Conservation (phyloP, 2,797 vertebrate genomes). For the Sphaeramia orbicularis region DNA sequence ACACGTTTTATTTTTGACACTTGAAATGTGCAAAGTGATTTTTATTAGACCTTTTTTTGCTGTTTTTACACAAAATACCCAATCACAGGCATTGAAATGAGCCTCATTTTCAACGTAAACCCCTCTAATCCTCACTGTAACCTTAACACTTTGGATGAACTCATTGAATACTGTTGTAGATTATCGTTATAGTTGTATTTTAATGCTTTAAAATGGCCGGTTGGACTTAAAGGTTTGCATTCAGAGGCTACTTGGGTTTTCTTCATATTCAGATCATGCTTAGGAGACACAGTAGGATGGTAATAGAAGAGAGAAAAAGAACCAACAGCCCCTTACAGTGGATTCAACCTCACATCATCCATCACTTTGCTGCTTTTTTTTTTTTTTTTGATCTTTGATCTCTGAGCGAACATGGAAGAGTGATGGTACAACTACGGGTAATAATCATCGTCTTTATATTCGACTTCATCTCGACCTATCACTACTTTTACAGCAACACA, state of each 20-base stretch:
- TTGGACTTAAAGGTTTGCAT: conserved; percentile 31
- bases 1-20: too few species aligned
- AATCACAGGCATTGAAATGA: background rate
- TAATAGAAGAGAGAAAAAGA: conserved; percentile 21
- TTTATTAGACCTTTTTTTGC: too few species aligned
- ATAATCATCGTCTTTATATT: conserved; percentile 66
- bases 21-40: too few species aligned
- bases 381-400: conserved; percentile 2
- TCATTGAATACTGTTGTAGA: background rate
- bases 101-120: background rate
- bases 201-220: conserved; percentile 1
- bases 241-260: conserved; percentile 38
- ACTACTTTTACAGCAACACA: conserved; percentile 79
- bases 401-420: conserved; percentile 42
- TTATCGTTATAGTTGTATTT: background rate
- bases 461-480: conserved; percentile 65
- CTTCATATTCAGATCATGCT: conserved; percentile 55
- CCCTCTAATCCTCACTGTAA: background rate
- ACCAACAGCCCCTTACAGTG: conserved; percentile 31
- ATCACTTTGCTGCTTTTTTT: conserved; percentile 8
- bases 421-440: conserved; percentile 67
- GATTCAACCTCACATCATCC: conserved; percentile 4
- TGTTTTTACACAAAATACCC: background rate
- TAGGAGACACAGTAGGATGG: conserved; percentile 29
- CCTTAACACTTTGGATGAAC: background rate